A percentile compares a stretch with the other conserved stretches of the same genome.
Evolutionary conservation across 2,113 vertebrate genomes (phyloP).

Genomic region (Engystomops pustulosus): DNA sequence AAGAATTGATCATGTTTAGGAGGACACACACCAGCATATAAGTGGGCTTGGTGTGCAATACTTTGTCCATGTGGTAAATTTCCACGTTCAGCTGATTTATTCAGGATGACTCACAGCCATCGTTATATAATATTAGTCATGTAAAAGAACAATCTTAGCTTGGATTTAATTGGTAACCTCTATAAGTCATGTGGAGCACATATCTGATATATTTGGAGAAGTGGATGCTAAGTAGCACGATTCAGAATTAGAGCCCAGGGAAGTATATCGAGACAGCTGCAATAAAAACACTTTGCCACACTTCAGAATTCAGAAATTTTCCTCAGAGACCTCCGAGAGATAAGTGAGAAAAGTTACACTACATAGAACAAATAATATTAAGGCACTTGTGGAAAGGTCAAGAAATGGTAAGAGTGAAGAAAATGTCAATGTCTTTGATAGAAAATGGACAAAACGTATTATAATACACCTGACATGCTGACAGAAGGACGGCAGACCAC

Average conservation of each 20-base stretch:
- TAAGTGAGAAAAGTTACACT: slow-evolving; percentile 18
- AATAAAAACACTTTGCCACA: not conserved
- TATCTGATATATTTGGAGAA: not conserved
- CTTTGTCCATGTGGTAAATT: no score
- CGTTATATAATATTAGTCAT: no score
- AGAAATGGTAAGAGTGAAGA: not conserved
- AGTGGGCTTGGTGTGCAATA: no score
- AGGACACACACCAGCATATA: no score
- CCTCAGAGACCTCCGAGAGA: not conserved
- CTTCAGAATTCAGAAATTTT: not conserved
- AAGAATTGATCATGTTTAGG: no score
- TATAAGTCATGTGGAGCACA: not conserved
- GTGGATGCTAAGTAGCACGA: not conserved
- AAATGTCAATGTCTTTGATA: not conserved
- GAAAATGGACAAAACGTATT: not conserved
- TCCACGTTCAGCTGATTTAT: no score
- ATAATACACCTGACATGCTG: no score
- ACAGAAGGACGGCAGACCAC: no score
- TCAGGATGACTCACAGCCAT: no score
- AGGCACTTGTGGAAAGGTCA: not conserved
- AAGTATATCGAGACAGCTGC: not conserved
- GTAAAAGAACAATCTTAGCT: not conserved
- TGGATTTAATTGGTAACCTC: not conserved
- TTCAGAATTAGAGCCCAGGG: not conserved
- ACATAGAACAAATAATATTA: not conserved